Evolutionary conservation across 2,888 invertebrate species (phyloP).

Genomic region (Polietes domitor): DNA sequence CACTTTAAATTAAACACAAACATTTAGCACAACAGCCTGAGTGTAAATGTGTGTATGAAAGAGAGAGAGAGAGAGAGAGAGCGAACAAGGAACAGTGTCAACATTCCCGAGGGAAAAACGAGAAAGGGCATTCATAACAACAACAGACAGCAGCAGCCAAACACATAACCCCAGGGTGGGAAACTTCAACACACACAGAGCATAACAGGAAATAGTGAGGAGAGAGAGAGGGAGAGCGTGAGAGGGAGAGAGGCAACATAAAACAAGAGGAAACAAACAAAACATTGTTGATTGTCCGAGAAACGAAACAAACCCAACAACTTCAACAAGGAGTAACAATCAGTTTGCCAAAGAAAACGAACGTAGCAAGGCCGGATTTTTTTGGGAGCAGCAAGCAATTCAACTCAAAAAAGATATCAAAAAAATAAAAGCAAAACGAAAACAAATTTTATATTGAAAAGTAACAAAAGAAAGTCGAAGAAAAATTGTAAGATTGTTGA

Average conservation of each 20-base stretch:
- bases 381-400: not conserved
- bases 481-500: not conserved
- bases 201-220: too few species aligned
- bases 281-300: not conserved
- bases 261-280: slow-evolving; percentile 9
- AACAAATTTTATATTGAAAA: not conserved
- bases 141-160: not conserved
- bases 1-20: not conserved
- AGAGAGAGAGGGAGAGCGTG: not conserved
- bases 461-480: not conserved
- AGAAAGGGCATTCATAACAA: not conserved
- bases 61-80: not conserved
- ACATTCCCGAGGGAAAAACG: not conserved
- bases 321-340: slow-evolving; percentile 12
- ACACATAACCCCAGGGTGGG: slow-evolving; percentile 1
- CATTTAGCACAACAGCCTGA: not conserved
- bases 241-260: not conserved
- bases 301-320: not conserved
- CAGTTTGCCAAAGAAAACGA: slow-evolving; percentile 26
- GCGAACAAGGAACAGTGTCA: not conserved
- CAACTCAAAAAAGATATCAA: not conserved
- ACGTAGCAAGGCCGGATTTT: not conserved
- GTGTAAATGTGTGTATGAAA: not conserved
- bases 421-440: not conserved
- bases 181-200: not conserved